Conservation (phyloP, 2,113 vertebrate genomes). For the Oreochromis spilurus region DNA sequence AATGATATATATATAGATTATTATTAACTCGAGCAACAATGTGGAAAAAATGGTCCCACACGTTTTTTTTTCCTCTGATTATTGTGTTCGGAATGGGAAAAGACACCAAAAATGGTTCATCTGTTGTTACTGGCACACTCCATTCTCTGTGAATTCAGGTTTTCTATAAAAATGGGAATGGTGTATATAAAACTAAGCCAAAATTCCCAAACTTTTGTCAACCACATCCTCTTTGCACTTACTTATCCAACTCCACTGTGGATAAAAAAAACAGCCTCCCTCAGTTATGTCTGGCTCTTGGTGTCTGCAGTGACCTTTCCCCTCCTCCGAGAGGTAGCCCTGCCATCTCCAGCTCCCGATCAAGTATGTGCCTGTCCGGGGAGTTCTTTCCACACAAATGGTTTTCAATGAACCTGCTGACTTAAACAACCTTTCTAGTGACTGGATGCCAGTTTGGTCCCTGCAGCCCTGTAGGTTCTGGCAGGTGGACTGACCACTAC, state of each 20-base stretch:
- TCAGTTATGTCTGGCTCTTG: constrained; percentile 24
- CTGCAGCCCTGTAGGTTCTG: not conserved
- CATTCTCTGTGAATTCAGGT: not conserved
- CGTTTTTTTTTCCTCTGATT: not conserved
- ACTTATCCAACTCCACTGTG: not conserved
- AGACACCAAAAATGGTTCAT: not conserved
- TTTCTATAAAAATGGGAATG: not conserved
- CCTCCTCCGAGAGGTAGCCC: not conserved
- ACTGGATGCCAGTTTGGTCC: constrained; percentile 11
- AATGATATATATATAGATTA: not conserved
- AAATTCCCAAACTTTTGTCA: not conserved
- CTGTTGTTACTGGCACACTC: not conserved
- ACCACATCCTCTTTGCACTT: not conserved
- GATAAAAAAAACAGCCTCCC: not conserved
- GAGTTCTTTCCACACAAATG: constrained; percentile 41
- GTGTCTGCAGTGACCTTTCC: constrained; percentile 17
- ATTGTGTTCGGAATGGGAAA: not conserved
- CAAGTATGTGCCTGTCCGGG: constrained; percentile 18
- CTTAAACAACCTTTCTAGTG: constrained; percentile 26
- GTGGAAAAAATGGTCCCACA: not conserved
- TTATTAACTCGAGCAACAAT: not conserved
- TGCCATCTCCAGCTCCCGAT: not conserved
- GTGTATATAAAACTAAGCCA: not conserved
- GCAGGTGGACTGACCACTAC: constrained; percentile 29
- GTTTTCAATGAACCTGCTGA: constrained; percentile 49